Base-by-base conservation (phyloP, 1,140 invertebrate genomes). In the Anoplolepis gracilipes region DNA sequence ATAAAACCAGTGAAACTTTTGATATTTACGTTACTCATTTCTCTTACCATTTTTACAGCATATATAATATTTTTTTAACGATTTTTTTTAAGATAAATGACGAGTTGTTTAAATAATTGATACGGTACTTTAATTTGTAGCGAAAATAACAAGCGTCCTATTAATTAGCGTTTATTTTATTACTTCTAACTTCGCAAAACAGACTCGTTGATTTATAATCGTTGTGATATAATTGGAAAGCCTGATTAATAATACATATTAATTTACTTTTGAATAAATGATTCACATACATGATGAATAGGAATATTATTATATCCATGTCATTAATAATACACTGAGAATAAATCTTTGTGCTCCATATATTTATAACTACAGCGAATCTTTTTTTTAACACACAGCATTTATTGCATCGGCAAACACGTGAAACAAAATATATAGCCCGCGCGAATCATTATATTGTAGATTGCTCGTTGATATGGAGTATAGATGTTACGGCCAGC, bases 361-460 rank as follows among this genome's bases (percentile, higher is more conserved):
- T 53, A 33, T 36, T 55, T 16, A 61, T 55, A 42, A 46, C 11
- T 7, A 36, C 3, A 1, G 10, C n/a, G 59, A 65, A 59, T 59
- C 36, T 73, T 82, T 82, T 42, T 49, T 73, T 82, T 73, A 61
- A 59, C 49, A 22, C 25, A 67, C 30, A 6, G 5, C 16, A 49
- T 33, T 5, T 16, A 49, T 79, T 28, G 39, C 64, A 57, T 42
- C 77, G 62, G 53, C 25, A 57, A 59, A 59, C 78, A 73, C n/a
- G 49, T 22, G 67, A 73, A 72, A 73, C 62, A 77, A 67, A 73
- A 82, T 67, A 55, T 73, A 61, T n/a, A n/a, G n/a, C n/a, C 53
- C 25, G 28, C 78, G 67, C 78, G 53, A 82, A 46, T 82, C 55
- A 73, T 81, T 81, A 81, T 72, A 73, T 81, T 81, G 69, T 72